Evolutionary conservation across 2,113 vertebrate genomes (phyloP), one percentile per base, ranked within the genome.

Genomic region (Bagarius yarrelli): DNA sequence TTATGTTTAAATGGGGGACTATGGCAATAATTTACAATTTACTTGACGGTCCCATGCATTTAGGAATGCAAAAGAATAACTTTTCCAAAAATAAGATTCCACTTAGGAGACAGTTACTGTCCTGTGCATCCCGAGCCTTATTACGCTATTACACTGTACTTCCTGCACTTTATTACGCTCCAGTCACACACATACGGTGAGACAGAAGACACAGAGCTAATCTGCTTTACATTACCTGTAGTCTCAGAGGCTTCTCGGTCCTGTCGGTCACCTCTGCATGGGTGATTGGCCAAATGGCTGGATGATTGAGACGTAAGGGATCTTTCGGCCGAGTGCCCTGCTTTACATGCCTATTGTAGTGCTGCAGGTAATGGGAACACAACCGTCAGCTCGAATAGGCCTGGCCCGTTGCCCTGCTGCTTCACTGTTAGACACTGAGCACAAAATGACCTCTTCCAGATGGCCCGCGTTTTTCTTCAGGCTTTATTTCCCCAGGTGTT

Each of bases 371-470:
- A 85, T 83, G 77, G 64, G 78, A 85, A 81, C 81, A 83, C 74
- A 75, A 83, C 66, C 78, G 81, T 55, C 32, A 78, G 84, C 81
- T 53, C 8, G 60, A 83, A 81, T 85, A 74, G 59, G 67, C 78
- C 74, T 71, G 81, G 81, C 74, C 75, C 57, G 52, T 56, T 72
- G 81, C 78, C 80, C 64, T 34, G 78, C 55, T 76, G 66, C 72
- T 80, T 63, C 76, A 32, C 78, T 70, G 66, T 73, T 67, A 57
- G 81, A 78, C 57, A 36, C 72, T 0, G 66, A 83, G 75, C 81
- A 83, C 57, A 74, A 80, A 85, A 85, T 83, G 77, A 85, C 75
- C 74, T 64, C 59, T 78, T 85, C 78, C 77, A 85, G 81, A 83
- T 78, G 77, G 81, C 64, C 27, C 61, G 78, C 34, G 71, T 83